Evolutionary conservation across 2,113 vertebrate species (phyloP), one percentile per base, ranked within the genome.

Genomic region (Eira barbara): DNA sequence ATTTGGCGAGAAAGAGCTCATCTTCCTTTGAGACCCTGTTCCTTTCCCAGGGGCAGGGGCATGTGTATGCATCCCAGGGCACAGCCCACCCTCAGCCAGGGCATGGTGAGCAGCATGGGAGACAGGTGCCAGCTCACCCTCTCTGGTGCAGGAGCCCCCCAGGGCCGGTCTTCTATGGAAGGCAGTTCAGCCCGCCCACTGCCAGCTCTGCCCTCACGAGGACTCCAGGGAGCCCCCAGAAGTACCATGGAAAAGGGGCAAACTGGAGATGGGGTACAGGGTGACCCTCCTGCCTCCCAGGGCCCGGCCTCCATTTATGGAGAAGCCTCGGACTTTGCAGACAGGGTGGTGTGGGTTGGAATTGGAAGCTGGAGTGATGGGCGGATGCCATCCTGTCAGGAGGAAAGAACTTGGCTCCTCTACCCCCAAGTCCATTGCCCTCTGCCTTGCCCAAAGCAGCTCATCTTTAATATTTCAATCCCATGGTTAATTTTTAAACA

Each of bases 401-500:
- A 81, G 25, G 63, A 42, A 47, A 84, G 93, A 45, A 86, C 73
- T 90, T 94, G 76, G 94, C 74, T 93, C 55, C 85, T 91, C 61
- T 63, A 52, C 31, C 78, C 67, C 90, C 94, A 89, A 95, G 71
- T 93, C 97, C 57, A 79, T 69, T 93, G 91, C 94, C 92, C 97
- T 98, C 87, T 36, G 78, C 80, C 95, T 95, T 7, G 15, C 80
- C 94, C 95, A 85, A 93, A 97, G 95, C 81, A 76, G 97, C 67
- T 97, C 89, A 97, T 98, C 97, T 98, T 98, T 97, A 98, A 98
- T 98, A 97, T 98, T 98, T 98, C 91, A 98, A 95, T 94, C 82
- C 91, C 63, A 39, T 89, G 61, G 97, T 98, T 97, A 98, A 98
- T 98, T 98, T 98, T 98, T 98, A 98, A 98, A 97, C 97, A 97